Conservation (phyloP, 2,797 vertebrate species). For the Pantherophis alleghaniensis region DNA sequence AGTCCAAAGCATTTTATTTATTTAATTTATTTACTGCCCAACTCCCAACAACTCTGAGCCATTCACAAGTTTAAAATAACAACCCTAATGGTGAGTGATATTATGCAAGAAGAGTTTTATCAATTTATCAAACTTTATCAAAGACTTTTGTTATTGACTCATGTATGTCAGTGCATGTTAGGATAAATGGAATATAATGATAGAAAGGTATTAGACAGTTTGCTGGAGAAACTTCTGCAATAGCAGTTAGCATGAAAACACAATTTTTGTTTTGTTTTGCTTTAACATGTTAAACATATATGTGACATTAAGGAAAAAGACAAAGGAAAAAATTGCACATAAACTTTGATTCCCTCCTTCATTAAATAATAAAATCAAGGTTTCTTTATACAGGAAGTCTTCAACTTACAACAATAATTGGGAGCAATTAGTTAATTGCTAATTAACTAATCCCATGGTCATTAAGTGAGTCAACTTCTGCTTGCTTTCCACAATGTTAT, state of each 20-base stretch:
- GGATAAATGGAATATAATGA: neutral
- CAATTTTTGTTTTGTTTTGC: neutral
- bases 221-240: neutral
- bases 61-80: neutral
- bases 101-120: neutral
- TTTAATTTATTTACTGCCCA: neutral
- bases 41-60: neutral
- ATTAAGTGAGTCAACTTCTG: neutral
- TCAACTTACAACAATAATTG: neutral
- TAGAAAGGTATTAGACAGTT: neutral
- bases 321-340: neutral
- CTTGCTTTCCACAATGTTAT: neutral
- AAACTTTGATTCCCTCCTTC: slow-evolving; percentile 7
- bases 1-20: neutral
- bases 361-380: slow-evolving; percentile 30
- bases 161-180: neutral
- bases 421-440: neutral
- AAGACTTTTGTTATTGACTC: neutral
- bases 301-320: neutral
- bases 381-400: slow-evolving; percentile 26
- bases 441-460: neutral
- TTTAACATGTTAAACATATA: neutral
- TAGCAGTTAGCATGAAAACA: neutral
- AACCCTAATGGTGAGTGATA: neutral
- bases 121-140: neutral